Percentiles rank a stretch among this genome's conserved stretches.
Conservation (phyloP, 2,113 vertebrate genomes). For the Azemiops feae region DNA sequence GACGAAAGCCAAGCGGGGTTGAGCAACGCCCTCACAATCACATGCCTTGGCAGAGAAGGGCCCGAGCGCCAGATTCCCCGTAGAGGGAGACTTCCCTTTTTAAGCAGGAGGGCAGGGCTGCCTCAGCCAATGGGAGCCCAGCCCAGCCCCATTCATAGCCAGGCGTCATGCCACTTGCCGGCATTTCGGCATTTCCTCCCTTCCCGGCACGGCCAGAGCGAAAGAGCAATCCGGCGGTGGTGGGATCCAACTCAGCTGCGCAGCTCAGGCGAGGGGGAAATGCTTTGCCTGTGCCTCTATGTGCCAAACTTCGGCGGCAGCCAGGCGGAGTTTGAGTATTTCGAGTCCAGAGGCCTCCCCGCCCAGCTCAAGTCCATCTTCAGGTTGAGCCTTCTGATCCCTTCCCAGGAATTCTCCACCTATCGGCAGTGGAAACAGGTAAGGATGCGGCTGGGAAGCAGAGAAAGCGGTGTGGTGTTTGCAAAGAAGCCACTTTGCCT, state of each 20-base stretch:
- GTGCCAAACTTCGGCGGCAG: constrained; percentile 79
- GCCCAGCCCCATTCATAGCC: constrained; percentile 38
- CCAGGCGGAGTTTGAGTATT: constrained; percentile 87
- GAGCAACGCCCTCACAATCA: constrained; percentile 40
- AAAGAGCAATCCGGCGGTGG: neutral
- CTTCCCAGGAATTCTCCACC: constrained; percentile 87
- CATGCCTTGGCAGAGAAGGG: neutral
- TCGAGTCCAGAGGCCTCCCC: constrained; percentile 89
- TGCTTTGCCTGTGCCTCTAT: constrained; percentile 91
- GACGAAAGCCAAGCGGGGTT: constrained; percentile 7
- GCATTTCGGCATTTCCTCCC: constrained; percentile 76
- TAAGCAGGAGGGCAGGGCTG: constrained; percentile 69
- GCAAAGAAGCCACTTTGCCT: neutral
- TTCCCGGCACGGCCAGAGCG: neutral
- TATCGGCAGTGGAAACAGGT: constrained; percentile 91
- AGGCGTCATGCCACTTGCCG: constrained; percentile 58
- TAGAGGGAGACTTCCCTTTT: constrained; percentile 46
- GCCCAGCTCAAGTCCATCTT: constrained; percentile 88
- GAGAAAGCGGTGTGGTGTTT: accelerated
- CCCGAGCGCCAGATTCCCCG: too few species aligned
- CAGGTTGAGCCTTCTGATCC: constrained; percentile 86
- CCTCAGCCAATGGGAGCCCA: constrained; percentile 54
- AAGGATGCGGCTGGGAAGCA: neutral
- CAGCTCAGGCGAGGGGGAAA: constrained; percentile 48
- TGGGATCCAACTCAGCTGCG: neutral